Conservation (phyloP, 2,797 vertebrate genomes). For the Acanthurus lineatus region DNA sequence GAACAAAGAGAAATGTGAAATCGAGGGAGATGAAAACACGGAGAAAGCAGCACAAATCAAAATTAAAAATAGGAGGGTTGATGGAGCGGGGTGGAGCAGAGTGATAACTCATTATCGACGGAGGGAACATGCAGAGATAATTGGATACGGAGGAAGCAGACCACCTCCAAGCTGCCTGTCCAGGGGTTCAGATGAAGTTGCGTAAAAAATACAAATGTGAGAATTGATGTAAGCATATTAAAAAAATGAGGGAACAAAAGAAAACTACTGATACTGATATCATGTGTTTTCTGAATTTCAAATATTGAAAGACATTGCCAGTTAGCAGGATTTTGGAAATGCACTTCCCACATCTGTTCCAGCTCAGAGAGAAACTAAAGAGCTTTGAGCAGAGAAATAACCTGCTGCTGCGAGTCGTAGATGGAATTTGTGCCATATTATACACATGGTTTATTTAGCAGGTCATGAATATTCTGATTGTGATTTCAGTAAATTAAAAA, state of each 20-base stretch:
- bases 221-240: not conserved
- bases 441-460: slow-evolving; percentile 33
- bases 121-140: slow-evolving; percentile 40
- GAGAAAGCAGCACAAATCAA: slow-evolving; percentile 14
- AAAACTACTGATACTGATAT: not conserved
- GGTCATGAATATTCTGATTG: slow-evolving; percentile 52
- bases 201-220: slow-evolving; percentile 1
- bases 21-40: slow-evolving; percentile 10
- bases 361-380: not conserved
- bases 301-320: not conserved
- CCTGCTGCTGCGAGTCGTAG: not conserved
- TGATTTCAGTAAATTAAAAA: slow-evolving; percentile 11
- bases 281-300: not conserved
- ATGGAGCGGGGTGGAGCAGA: slow-evolving; percentile 8
- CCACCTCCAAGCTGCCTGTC: slow-evolving; percentile 8
- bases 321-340: no score
- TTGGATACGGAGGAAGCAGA: slow-evolving; percentile 17
- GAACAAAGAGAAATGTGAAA: slow-evolving; percentile 13
- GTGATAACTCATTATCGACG: slow-evolving; percentile 35
- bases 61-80: slow-evolving; percentile 5
- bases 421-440: not conserved
- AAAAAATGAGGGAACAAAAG: not conserved
- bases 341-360: not conserved
- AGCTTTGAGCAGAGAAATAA: not conserved
- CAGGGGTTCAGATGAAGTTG: slow-evolving; percentile 20